These are phyloP conservation scores for Pseudomyrmex gracilis DNA, from an alignment of 1,140 invertebrate species.

Conservation along the genomic window DNA sequence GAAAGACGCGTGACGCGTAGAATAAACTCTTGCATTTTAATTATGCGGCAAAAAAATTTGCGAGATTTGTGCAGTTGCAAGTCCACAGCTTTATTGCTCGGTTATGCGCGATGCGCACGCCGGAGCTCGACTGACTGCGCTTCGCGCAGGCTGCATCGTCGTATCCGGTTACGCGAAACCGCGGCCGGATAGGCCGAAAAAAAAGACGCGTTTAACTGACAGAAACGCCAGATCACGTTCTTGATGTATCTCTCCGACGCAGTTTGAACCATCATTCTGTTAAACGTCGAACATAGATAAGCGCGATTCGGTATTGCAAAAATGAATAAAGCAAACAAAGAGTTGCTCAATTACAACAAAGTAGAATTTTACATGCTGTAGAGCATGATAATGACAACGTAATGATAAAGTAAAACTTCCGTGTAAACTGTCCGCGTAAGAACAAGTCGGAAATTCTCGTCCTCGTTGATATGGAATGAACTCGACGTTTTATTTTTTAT, in stretches of 20 bases:
- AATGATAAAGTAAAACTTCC: slow-evolving; percentile 2
- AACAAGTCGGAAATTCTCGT: not conserved
- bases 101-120: slow-evolving; percentile 17
- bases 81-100: not conserved
- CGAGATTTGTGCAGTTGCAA: slow-evolving; percentile 23
- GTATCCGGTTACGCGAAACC: slow-evolving; percentile 26
- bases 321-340: slow-evolving; percentile 14
- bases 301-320: slow-evolving; percentile 9
- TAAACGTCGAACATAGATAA: slow-evolving; percentile 3
- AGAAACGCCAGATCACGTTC: slow-evolving; percentile 49
- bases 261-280: not conserved
- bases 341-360: slow-evolving; percentile 9
- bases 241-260: not conserved
- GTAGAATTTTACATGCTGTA: slow-evolving; percentile 5
- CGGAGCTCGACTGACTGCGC: too few relatives aligned
- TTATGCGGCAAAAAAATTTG: slow-evolving; percentile 12
- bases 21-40: slow-evolving; percentile 19
- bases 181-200: not conserved
- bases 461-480: too few relatives aligned
- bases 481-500: not conserved
- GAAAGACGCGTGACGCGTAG: slow-evolving; percentile 23
- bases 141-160: too few relatives aligned
- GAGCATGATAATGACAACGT: too few relatives aligned
- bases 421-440: too few relatives aligned
- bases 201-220: slow-evolving; percentile 53